These are phyloP conservation scores for Rhagoletis pomonella DNA, from an alignment of 1,140 invertebrate genomes.

Conservation along the genomic window DNA sequence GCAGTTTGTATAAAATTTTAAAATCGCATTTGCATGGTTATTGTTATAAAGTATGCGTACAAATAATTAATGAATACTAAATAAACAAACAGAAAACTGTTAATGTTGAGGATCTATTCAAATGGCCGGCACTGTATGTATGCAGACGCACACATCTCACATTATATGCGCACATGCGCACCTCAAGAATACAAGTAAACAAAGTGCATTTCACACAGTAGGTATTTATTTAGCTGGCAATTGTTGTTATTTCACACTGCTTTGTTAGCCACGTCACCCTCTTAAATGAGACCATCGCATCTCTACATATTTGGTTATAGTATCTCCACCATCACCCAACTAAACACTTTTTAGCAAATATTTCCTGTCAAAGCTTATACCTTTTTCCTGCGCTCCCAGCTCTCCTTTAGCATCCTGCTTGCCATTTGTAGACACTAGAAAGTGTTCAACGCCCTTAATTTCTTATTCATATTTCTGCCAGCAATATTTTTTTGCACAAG, in stretches of 20 bases:
- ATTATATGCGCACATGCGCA: background rate
- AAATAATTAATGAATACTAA: too few relatives aligned
- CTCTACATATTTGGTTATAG: background rate
- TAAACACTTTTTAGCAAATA: background rate
- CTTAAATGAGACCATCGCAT: conserved; percentile 9
- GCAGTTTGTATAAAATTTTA: too few relatives aligned
- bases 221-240: background rate
- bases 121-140: too few relatives aligned
- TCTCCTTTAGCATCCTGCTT: too few relatives aligned
- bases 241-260: background rate
- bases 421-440: background rate
- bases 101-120: too few relatives aligned
- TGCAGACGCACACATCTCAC: too few relatives aligned
- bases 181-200: background rate
- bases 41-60: too few relatives aligned
- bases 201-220: conserved; percentile 23
- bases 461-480: background rate
- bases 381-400: background rate
- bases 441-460: background rate
- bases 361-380: conserved; percentile 20
- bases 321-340: background rate
- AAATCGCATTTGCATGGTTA: too few relatives aligned
- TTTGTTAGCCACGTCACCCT: background rate
- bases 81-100: too few relatives aligned
- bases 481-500: background rate